Evolutionary conservation across 2,888 invertebrate species (phyloP), one percentile per base, ranked within the genome.

Genomic region (Blera fallax): DNA sequence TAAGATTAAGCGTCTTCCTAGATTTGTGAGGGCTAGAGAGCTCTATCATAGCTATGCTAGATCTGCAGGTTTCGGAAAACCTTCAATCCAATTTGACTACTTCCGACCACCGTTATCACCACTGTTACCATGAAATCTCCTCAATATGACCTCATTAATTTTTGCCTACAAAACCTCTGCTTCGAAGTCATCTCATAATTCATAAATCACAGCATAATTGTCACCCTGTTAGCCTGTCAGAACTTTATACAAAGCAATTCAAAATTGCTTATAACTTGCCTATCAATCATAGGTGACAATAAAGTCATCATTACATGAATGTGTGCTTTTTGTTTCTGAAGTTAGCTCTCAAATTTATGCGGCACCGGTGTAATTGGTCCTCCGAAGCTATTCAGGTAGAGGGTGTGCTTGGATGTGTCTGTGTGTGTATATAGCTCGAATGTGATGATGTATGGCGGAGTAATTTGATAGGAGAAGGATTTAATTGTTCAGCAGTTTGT

Each of bases 401-500:
- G 24, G 43, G 43, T n/a, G n/a, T n/a, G n/a, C n/a, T n/a, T n/a
- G n/a, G n/a, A 8, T n/a, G 8, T 34, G 18, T 18, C 11, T 24
- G 11, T 37, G 52, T 32, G 34, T 37, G 37, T 50, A 32, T 11
- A 14, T 11, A 14, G 40, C 32, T 34, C 40, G 21, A 32, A 70
- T 60, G 43, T 10, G 29, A 54, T 77, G 70, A 72, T 37, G 18
- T 73, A 70, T 64, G 64, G 18, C 29, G 7, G n/a, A 58, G 29
- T 58, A 79, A 76, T 80, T 81, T 65, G 73, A 79, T 64, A 50
- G 69, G 62, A 34, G 62, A 85, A 77, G 65, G 80, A 81, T 85
- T 85, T 81, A 85, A 85, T 85, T 76, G 70, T 67, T 77, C 48
- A 67, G 52, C 70, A 60, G 76, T 85, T 85, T 79, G 64, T 56